Evolutionary conservation across 2,113 vertebrate genomes (phyloP), one percentile per base, ranked within the genome.

Genomic region (Misgurnus anguillicaudatus): DNA sequence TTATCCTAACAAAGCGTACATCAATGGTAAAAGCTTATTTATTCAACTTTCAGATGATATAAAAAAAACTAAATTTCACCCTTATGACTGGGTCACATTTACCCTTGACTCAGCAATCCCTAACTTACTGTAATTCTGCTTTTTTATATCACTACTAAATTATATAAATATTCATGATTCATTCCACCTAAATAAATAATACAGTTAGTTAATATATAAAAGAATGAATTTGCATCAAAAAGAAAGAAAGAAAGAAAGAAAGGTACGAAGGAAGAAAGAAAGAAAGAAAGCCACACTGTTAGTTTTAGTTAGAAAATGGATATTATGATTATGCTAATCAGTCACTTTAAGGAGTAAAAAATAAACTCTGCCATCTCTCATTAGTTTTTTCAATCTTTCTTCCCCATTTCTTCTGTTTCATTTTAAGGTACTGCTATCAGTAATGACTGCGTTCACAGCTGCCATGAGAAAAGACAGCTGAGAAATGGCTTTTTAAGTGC

Each of bases 401-500:
- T 70, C 64, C n/a, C 21, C 31, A 39, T 65, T 19, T 67, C 19
- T 72, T 39, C 21, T 69, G 41, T 80, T 31, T 36, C 13, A 72
- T 81, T 73, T 82, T 73, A 79, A 81, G 79, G 83, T 81, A 83
- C 79, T 84, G 84, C 63, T 57, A 71, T 61, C 62, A 39, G 31
- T 77, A 41, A 77, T 81, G 68, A 85, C 75, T 81, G 64, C 48
- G 47, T 65, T 76, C 65, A 63, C 47, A 36, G 31, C 48, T 60
- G 57, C 24, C 47, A 70, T 53, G 68, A 76, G 62, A 82, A 51
- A 68, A 78, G 75, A 80, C 41, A 71, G 79, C 72, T 81, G 79
- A 85, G 77, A 84, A 86, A 85, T 82, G 72, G 60, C 63, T 53
- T 78, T 87, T 82, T 87, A 83, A 83, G 45, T 73, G 79, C 60